Conservation (phyloP, 2,113 vertebrate species). For the Pachyramphus minor region DNA sequence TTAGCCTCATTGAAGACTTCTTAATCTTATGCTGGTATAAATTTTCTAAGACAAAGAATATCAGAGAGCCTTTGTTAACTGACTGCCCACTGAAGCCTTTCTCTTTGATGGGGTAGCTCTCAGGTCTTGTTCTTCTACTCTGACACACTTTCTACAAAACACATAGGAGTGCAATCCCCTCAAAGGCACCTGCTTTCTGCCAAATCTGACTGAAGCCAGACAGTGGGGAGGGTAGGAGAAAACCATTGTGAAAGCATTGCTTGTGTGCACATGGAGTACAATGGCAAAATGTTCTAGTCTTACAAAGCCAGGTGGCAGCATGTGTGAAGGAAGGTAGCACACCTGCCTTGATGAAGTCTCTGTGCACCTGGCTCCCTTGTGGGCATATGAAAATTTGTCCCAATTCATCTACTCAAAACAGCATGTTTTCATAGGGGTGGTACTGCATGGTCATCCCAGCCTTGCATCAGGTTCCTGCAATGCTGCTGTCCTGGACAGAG, state of each 20-base stretch:
- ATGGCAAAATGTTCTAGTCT: background rate
- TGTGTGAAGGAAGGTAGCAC: background rate
- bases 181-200: background rate
- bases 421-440: background rate
- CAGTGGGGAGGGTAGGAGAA: background rate
- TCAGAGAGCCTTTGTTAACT: background rate
- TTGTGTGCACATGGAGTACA: background rate
- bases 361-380: background rate
- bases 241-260: background rate
- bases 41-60: background rate
- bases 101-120: background rate
- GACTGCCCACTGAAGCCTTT: background rate
- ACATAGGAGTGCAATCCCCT: background rate
- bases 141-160: background rate
- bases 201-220: background rate
- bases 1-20: background rate
- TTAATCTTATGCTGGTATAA: background rate
- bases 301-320: background rate
- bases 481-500: background rate
- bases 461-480: background rate
- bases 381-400: background rate
- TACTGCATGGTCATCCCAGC: rapidly evolving
- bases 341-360: background rate
- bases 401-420: background rate
- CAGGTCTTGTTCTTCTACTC: background rate